These are phyloP conservation scores for Himalopsyche tibetana DNA, from an alignment of 2,888 invertebrate genomes.

Conservation along the genomic window DNA sequence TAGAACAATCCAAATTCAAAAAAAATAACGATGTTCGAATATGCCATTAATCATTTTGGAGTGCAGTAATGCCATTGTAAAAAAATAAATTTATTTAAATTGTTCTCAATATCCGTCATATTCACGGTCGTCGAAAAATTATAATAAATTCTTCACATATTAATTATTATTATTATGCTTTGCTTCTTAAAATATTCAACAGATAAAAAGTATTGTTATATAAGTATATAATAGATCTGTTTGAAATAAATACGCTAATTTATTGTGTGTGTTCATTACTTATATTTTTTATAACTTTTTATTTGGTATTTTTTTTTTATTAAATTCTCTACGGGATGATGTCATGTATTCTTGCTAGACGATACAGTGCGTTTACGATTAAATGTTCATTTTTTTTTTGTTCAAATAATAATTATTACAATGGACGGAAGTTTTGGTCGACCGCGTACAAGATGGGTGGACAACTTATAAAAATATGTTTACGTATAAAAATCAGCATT, in stretches of 20 bases:
- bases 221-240: background rate
- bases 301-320: background rate
- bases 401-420: too few relatives aligned
- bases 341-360: background rate
- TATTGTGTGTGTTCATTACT: background rate
- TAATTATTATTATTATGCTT: slow-evolving; percentile 18
- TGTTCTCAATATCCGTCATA: background rate
- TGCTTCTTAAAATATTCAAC: background rate
- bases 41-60: background rate
- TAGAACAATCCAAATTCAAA: too few relatives aligned
- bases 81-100: slow-evolving; percentile 31
- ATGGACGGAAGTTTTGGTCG: too few relatives aligned
- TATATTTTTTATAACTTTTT: background rate
- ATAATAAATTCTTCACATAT: background rate
- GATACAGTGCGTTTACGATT: background rate
- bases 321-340: background rate
- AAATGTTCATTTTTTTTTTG: too few relatives aligned
- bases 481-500: too few relatives aligned
- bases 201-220: background rate
- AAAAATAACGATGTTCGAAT: background rate
- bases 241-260: background rate
- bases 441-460: too few relatives aligned
- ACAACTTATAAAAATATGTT: too few relatives aligned
- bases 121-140: background rate
- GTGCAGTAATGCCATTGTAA: background rate